phyloP scores from a whole-genome alignment of 2,113 vertebrate genomes.

The Salvelinus fontinalis region DNA sequence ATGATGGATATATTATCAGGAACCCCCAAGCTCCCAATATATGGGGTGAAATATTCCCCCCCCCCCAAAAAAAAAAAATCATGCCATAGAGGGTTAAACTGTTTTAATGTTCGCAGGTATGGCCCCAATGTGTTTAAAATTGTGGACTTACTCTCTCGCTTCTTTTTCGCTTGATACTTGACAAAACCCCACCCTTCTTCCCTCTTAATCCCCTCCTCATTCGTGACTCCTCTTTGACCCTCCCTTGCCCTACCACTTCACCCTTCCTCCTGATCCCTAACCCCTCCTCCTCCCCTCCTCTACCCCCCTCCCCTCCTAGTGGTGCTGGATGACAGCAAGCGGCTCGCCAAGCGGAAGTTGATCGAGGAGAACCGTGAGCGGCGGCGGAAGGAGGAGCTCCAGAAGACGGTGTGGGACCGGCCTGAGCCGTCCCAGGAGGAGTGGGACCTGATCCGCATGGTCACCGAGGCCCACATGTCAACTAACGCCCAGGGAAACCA shows the following conservation, averaged over 20 bases:
- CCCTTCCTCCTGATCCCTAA: neutral
- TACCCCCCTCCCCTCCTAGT: slow-evolving; percentile 67
- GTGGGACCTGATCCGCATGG: slow-evolving; percentile 94
- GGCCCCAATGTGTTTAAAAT: no score
- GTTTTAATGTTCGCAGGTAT: no score
- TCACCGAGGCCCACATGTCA: slow-evolving; percentile 94
- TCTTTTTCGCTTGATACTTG: neutral
- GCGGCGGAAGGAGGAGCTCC: slow-evolving; percentile 86
- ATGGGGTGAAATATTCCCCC: no score
- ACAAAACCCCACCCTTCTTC: neutral
- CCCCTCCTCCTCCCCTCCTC: neutral
- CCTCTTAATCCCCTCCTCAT: neutral
- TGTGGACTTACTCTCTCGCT: no score
- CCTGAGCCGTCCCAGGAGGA: slow-evolving; percentile 91
- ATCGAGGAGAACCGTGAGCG: slow-evolving; percentile 97
- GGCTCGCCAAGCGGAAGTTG: slow-evolving; percentile 92
- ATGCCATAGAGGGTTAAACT: neutral
- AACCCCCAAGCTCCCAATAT: no score
- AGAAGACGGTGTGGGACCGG: slow-evolving; percentile 89
- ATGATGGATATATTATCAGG: no score
- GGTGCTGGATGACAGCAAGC: slow-evolving; percentile 96
- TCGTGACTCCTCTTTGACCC: neutral
- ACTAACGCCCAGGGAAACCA: slow-evolving; percentile 98
- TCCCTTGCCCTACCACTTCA: neutral
- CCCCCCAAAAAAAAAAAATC: no score